These are phyloP conservation scores for Dione juno DNA, from an alignment of 2,888 invertebrate genomes.

Conservation along the genomic window DNA sequence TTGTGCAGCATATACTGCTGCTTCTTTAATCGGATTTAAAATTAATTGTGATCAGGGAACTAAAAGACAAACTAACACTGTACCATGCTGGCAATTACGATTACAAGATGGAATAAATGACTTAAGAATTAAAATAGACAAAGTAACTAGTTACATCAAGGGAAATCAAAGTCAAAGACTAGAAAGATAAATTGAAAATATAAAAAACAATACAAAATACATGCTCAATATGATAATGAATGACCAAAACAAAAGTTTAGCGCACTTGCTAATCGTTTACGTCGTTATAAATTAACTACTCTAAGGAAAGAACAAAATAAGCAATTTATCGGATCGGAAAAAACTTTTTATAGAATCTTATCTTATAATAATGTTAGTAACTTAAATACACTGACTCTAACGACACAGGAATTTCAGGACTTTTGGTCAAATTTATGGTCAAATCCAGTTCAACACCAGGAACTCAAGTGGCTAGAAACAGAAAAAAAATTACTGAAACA, in stretches of 20 bases:
- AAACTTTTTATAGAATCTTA: constrained; percentile 35
- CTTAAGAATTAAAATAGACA: no score
- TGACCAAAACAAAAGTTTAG: constrained; percentile 36
- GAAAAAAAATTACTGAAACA: no score
- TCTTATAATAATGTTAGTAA: not conserved
- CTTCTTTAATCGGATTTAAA: no score
- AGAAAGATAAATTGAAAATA: no score
- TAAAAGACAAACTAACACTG: not conserved
- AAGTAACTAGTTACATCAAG: no score
- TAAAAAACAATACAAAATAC: no score
- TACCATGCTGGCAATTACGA: no score
- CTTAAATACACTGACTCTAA: not conserved
- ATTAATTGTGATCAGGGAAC: not conserved
- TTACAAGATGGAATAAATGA: no score
- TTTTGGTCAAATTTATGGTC: constrained; percentile 41
- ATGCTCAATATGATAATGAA: constrained; percentile 23
- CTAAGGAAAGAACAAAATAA: constrained; percentile 39
- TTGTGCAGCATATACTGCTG: not conserved
- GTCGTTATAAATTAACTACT: constrained; percentile 36
- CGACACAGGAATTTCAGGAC: constrained; percentile 25
- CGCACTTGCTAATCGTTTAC: constrained; percentile 13
- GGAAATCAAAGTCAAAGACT: no score
- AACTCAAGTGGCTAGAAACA: no score
- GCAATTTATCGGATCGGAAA: constrained; percentile 36
- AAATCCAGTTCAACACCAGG: no score